Percentiles rank a stretch among this genome's conserved stretches.
Conservation (phyloP, 1,140 invertebrate species). For the Drosophila pseudoananassae region DNA sequence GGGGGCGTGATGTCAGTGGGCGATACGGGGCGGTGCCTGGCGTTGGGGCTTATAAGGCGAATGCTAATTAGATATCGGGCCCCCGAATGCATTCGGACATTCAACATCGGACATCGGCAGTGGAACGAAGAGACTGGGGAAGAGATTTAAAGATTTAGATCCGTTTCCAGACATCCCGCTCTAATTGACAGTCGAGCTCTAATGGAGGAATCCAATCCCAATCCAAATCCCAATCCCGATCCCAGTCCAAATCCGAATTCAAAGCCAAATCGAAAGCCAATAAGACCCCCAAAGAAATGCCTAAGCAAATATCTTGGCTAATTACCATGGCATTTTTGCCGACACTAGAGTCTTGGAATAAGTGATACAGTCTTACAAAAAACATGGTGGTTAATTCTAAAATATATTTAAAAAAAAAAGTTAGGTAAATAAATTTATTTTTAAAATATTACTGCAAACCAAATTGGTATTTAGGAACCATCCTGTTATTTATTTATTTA, state of each 20-base stretch:
- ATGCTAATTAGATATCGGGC: conserved; percentile 39
- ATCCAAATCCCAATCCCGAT: conserved; percentile 3
- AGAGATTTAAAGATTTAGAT: conserved; percentile 18
- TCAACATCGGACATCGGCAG: background rate
- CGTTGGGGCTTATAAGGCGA: conserved; percentile 30
- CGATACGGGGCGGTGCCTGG: conserved; percentile 6
- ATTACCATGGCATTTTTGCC: conserved; percentile 14
- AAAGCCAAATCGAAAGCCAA: conserved; percentile 1
- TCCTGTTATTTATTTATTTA: too few relatives aligned
- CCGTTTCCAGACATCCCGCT: conserved; percentile 28
- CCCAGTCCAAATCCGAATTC: background rate
- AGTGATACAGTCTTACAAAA: background rate
- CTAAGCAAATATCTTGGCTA: conserved; percentile 21
- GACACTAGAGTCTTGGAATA: background rate
- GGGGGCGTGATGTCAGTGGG: conserved; percentile 1
- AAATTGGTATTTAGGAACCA: too few relatives aligned
- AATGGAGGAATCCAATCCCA: conserved; percentile 41
- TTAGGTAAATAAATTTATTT: background rate
- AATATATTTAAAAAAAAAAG: background rate
- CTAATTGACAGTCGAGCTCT: conserved; percentile 43
- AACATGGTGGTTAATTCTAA: too few relatives aligned
- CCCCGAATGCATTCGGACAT: background rate
- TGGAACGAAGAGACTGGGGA: background rate
- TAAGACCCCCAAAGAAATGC: conserved; percentile 7
- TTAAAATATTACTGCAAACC: background rate